A percentile compares a stretch with the other conserved stretches of the same genome.
Evolutionary conservation across 2,797 vertebrate species (phyloP).

Genomic region (Coluber constrictor): DNA sequence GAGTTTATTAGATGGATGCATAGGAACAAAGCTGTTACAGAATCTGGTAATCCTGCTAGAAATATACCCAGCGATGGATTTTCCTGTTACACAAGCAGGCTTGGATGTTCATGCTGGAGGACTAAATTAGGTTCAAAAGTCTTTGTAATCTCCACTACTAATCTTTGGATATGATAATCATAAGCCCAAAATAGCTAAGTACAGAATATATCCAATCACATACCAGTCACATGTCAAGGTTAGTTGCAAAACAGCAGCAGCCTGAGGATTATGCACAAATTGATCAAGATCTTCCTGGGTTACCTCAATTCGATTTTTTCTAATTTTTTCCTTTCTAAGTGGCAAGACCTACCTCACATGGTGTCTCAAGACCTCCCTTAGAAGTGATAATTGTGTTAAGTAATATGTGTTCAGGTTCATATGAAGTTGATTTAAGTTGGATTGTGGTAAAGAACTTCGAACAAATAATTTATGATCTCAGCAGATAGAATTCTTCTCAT

Average conservation of each 20-base stretch:
- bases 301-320: background rate
- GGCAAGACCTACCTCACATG: background rate
- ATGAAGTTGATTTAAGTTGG: background rate
- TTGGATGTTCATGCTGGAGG: background rate
- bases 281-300: background rate
- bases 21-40: too few species aligned
- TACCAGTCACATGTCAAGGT: background rate
- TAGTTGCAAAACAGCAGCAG: background rate
- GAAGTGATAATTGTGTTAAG: background rate
- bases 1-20: too few species aligned
- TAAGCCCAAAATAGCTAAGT: background rate
- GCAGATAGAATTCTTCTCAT: background rate
- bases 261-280: background rate
- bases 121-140: background rate
- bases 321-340: background rate
- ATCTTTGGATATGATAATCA: conserved; percentile 2
- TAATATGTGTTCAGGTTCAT: background rate
- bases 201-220: background rate
- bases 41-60: too few species aligned
- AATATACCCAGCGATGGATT: background rate
- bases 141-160: background rate
- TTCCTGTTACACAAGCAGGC: background rate
- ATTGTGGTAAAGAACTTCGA: background rate
- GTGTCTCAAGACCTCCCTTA: background rate
- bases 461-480: background rate